Evolutionary conservation across 2,113 vertebrate species (phyloP).

Genomic region (Chloebia gouldiae): DNA sequence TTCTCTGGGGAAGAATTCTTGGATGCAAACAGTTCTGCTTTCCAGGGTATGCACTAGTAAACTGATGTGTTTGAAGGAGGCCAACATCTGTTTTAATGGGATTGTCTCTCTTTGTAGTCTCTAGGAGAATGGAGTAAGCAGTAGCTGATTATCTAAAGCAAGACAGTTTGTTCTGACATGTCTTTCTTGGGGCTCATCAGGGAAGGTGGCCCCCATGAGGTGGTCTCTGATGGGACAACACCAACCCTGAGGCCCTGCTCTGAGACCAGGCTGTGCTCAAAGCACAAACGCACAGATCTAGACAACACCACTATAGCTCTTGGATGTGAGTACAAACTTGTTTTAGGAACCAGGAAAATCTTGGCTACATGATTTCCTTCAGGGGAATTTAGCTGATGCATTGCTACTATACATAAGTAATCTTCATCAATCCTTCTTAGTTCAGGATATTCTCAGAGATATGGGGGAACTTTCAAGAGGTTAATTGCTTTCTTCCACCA

Average conservation of each 20-base stretch:
- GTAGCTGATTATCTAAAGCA: neutral
- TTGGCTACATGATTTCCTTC: neutral
- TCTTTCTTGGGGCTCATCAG: rapidly evolving
- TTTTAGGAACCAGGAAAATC: neutral
- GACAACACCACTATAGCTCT: neutral
- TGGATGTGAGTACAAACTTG: rapidly evolving
- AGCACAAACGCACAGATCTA: neutral
- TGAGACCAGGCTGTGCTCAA: neutral
- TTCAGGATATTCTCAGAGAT: neutral
- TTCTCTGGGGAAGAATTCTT: neutral
- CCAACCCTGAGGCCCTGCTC: neutral
- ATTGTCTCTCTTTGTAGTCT: neutral
- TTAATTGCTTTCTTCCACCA: neutral
- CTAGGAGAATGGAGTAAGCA: neutral
- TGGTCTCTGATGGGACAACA: neutral
- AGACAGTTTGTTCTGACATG: neutral
- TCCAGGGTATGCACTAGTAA: neutral
- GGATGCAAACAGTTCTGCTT: neutral
- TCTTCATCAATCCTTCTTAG: neutral
- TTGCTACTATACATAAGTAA: neutral
- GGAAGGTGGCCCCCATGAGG: rapidly evolving
- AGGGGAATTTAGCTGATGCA: neutral
- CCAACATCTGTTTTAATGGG: neutral
- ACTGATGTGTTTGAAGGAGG: neutral
- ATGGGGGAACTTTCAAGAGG: neutral